phyloP scores from a whole-genome alignment of 1,140 invertebrate genomes.

The Gonioctena quinquepunctata region DNA sequence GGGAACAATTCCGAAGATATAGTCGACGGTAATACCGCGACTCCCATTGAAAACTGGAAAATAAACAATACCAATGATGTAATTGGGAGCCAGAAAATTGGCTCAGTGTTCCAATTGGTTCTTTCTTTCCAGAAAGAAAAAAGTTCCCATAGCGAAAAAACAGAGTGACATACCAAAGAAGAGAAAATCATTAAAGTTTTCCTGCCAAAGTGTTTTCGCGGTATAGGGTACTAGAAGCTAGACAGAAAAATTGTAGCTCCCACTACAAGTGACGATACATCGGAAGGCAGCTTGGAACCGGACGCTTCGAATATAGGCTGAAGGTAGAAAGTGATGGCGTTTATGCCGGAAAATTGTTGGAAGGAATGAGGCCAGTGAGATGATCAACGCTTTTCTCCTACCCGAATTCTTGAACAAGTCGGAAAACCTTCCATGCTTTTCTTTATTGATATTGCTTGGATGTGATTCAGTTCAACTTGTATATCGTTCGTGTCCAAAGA shows the following conservation, averaged over 20 bases:
- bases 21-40: conserved; percentile 70
- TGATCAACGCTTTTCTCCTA: conserved; percentile 68
- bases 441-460: conserved; percentile 24
- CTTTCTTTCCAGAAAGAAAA: conserved; percentile 63
- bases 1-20: conserved; percentile 76
- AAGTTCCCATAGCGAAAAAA: conserved; percentile 61
- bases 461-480: conserved; percentile 60
- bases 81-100: conserved; percentile 65
- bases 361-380: conserved; percentile 72
- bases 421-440: conserved; percentile 13
- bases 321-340: conserved; percentile 80
- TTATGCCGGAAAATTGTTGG: conserved; percentile 79
- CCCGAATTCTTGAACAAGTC: conserved; percentile 56
- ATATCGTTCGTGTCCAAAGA: conserved; percentile 57
- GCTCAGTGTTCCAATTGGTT: conserved; percentile 42
- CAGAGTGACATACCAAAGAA: conserved; percentile 58
- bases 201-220: conserved; percentile 72
- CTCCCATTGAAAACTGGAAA: conserved; percentile 68
- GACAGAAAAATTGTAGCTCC: conserved; percentile 65
- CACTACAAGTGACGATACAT: conserved; percentile 71
- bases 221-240: conserved; percentile 63
- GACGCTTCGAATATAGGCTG: conserved; percentile 70
- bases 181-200: conserved; percentile 70
- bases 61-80: conserved; percentile 68
- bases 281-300: conserved; percentile 60